A percentile compares a stretch with the other conserved stretches of the same genome.
These are phyloP conservation scores for Nomada flava DNA, from an alignment of 2,888 invertebrate genomes.

Conservation along the genomic window DNA sequence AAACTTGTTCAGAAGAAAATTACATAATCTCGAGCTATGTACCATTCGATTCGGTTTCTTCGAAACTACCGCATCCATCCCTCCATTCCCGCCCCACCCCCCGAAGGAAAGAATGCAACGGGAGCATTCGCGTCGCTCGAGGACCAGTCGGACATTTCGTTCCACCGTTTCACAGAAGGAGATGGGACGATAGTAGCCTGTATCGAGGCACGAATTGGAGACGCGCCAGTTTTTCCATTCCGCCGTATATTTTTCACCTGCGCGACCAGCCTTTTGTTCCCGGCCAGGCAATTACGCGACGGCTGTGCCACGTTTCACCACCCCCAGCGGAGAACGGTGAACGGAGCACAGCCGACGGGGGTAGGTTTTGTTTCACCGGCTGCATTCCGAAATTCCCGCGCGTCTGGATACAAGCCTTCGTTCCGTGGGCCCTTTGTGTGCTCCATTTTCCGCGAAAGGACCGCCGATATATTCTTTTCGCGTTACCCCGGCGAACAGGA, in stretches of 20 bases:
- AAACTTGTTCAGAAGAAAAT: too few relatives aligned
- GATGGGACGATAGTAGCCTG: slow-evolving; percentile 29
- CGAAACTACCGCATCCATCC: too few relatives aligned
- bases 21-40: too few relatives aligned
- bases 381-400: slow-evolving; percentile 40
- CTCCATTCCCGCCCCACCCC: too few relatives aligned
- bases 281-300: slow-evolving; percentile 51
- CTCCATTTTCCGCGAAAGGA: slow-evolving; percentile 21
- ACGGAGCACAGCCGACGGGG: not conserved
- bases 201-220: slow-evolving; percentile 66
- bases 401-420: slow-evolving; percentile 4
- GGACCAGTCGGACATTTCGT: slow-evolving; percentile 16
- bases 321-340: slow-evolving; percentile 28
- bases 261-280: slow-evolving; percentile 56
- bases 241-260: slow-evolving; percentile 62
- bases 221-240: slow-evolving; percentile 68
- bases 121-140: slow-evolving; percentile 9
- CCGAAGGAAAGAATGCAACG: not conserved
- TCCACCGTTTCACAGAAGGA: not conserved
- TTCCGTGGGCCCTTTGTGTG: slow-evolving; percentile 36
- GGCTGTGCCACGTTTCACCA: slow-evolving; percentile 21
- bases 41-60: slow-evolving; percentile 3
- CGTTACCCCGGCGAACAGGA: slow-evolving; percentile 10
- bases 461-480: slow-evolving; percentile 39
- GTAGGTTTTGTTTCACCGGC: slow-evolving; percentile 40